Evolutionary conservation across 2,888 invertebrate species (phyloP).

Genomic region (Coecobrya sp.): DNA sequence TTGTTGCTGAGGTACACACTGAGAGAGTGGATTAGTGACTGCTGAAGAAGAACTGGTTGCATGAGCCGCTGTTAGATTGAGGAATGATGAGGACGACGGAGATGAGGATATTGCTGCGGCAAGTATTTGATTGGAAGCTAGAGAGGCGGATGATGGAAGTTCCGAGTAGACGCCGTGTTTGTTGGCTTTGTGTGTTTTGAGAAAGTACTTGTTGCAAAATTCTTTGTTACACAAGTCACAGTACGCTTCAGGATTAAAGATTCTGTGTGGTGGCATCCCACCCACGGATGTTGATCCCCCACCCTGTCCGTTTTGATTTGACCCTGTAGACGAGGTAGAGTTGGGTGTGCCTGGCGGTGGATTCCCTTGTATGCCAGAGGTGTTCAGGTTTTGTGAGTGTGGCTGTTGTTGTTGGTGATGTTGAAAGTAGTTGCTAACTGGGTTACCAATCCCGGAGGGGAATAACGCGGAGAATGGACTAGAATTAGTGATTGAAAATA

Average conservation of each 20-base stretch:
- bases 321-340: conserved; percentile 83
- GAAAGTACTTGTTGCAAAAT: conserved; percentile 99
- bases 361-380: conserved; percentile 43
- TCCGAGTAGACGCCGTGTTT: conserved; percentile 97
- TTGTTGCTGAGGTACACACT: conserved; percentile 71
- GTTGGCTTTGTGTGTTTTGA: conserved; percentile 99
- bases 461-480: conserved; percentile 85
- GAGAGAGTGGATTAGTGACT: conserved; percentile 67
- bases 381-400: conserved; percentile 58
- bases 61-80: conserved; percentile 64
- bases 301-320: conserved; percentile 71
- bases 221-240: conserved; percentile 99
- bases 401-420: conserved; percentile 57
- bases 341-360: conserved; percentile 80
- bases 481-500: conserved; percentile 84
- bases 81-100: conserved; percentile 74
- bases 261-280: conserved; percentile 88
- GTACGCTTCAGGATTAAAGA: conserved; percentile 98
- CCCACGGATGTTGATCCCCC: conserved; percentile 65
- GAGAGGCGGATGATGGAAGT: conserved; percentile 86
- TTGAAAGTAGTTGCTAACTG: conserved; percentile 76
- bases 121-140: conserved; percentile 75
- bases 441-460: conserved; percentile 74
- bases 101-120: conserved; percentile 81
- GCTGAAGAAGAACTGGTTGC: not conserved